phyloP scores from a whole-genome alignment of 2,888 invertebrate species.

The Beris chalybata region DNA sequence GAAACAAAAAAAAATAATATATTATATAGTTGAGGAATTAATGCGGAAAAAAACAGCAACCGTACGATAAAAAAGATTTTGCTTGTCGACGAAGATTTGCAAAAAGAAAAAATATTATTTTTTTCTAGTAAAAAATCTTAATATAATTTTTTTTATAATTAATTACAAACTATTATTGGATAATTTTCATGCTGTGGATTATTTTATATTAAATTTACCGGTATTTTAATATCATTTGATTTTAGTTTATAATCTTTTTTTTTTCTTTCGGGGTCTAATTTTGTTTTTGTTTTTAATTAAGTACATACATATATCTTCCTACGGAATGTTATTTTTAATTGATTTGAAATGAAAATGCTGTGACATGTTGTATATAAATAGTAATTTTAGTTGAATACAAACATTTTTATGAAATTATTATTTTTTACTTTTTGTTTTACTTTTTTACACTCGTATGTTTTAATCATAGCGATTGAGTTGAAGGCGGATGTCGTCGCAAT shows the following conservation, averaged over 20 bases:
- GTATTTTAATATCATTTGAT: constrained; percentile 8
- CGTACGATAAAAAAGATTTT: no score
- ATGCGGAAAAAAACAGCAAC: no score
- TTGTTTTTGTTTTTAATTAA: neutral
- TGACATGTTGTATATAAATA: constrained; percentile 36
- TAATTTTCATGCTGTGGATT: no score
- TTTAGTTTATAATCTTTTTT: no score
- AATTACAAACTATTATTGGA: no score
- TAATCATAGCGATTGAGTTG: no score
- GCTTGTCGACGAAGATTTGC: no score
- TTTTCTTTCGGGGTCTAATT: constrained; percentile 1
- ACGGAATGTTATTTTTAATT: constrained; percentile 32
- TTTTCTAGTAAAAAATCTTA: constrained; percentile 22
- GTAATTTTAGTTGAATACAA: constrained; percentile 29
- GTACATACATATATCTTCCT: constrained; percentile 1
- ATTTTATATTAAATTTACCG: constrained; percentile 6
- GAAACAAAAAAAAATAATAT: no score
- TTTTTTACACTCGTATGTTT: no score
- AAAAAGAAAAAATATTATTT: constrained; percentile 15
- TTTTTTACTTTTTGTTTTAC: constrained; percentile 20
- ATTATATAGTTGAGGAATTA: no score
- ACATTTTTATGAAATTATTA: constrained; percentile 28
- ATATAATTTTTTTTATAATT: constrained; percentile 15
- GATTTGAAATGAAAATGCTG: constrained; percentile 36
- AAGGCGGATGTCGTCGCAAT: no score